These are phyloP conservation scores for Cirrhinus mrigala DNA, from an alignment of 2,797 vertebrate species.

Conservation along the genomic window DNA sequence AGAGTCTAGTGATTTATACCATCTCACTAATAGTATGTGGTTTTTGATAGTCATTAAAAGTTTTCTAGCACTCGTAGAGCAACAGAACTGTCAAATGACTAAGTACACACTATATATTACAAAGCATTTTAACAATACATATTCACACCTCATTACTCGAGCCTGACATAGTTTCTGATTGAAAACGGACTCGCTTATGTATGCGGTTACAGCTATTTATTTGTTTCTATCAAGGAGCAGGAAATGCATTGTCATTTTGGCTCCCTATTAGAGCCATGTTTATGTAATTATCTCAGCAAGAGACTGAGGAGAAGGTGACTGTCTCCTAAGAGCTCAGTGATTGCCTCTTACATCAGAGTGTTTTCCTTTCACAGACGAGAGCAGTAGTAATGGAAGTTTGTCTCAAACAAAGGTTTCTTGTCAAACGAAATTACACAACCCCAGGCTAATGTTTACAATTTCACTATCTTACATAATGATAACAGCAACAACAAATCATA, in stretches of 20 bases:
- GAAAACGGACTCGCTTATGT: slow-evolving; percentile 35
- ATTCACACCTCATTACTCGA: slow-evolving; percentile 15
- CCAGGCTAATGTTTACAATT: slow-evolving; percentile 62
- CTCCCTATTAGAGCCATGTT: slow-evolving; percentile 65
- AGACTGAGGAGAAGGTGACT: slow-evolving; percentile 59
- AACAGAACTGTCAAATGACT: neutral
- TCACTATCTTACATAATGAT: slow-evolving; percentile 59
- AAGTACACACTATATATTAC: slow-evolving; percentile 7
- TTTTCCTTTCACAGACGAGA: slow-evolving; percentile 63
- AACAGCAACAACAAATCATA: slow-evolving; percentile 64
- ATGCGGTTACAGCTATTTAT: slow-evolving; percentile 31
- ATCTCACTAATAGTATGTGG: neutral
- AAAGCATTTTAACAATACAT: neutral
- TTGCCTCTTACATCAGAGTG: slow-evolving; percentile 63
- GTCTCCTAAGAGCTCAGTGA: slow-evolving; percentile 60
- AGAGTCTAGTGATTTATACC: neutral
- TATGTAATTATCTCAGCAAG: slow-evolving; percentile 71
- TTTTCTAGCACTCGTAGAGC: neutral
- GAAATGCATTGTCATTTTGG: slow-evolving; percentile 48
- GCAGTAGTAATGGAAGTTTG: slow-evolving; percentile 61
- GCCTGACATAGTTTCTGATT: slow-evolving; percentile 32
- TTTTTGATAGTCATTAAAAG: slow-evolving; percentile 13
- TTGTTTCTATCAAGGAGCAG: slow-evolving; percentile 46
- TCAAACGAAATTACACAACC: slow-evolving; percentile 61
- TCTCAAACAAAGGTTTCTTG: slow-evolving; percentile 64